A percentile compares a stretch with the other conserved stretches of the same genome.
Conservation (phyloP, 2,797 vertebrate genomes). For the Varecia variegata region DNA sequence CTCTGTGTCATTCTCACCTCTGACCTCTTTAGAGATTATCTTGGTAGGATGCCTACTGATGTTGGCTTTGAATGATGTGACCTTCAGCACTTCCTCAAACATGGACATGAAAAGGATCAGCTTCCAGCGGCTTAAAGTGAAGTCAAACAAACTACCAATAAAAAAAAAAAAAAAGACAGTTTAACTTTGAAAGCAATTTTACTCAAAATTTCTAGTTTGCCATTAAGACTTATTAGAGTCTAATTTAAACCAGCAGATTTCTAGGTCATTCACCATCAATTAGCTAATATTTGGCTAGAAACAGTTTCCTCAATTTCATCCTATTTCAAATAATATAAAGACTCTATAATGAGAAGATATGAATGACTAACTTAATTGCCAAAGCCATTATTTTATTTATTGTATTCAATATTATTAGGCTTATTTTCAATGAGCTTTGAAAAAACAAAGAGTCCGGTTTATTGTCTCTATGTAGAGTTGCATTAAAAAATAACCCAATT, state of each 20-base stretch:
- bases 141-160: not conserved
- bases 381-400: conserved; percentile 27
- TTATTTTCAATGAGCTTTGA: not conserved
- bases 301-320: not conserved
- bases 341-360: not conserved
- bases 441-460: not conserved
- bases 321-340: not conserved
- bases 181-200: not conserved
- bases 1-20: not conserved
- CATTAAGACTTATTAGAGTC: not conserved
- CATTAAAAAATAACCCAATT: not conserved
- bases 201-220: not conserved
- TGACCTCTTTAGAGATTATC: conserved; percentile 36
- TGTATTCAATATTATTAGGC: not conserved
- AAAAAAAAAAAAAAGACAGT: not conserved
- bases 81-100: conserved; percentile 23
- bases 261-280: not conserved
- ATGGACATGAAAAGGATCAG: conserved; percentile 31
- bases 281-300: not conserved
- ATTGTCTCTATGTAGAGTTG: not conserved
- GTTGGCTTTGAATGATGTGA: conserved; percentile 33
- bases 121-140: conserved; percentile 20
- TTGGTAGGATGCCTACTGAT: not conserved
- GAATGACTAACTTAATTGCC: not conserved
- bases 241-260: conserved; percentile 8